Conservation (phyloP, 2,888 invertebrate species). For the Cephus nigrinus region DNA sequence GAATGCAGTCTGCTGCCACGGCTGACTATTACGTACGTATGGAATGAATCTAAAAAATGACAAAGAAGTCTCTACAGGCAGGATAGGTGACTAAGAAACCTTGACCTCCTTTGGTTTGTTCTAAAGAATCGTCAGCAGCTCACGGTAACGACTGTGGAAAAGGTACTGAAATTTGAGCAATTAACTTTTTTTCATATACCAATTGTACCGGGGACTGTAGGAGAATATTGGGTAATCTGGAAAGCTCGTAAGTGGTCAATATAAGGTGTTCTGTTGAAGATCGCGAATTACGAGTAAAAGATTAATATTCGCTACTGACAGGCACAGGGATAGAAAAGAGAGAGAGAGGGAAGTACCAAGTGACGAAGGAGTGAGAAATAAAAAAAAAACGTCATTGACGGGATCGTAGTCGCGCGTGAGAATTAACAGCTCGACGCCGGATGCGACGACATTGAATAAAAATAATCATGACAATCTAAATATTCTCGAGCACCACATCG, state of each 20-base stretch:
- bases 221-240: not conserved
- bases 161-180: not conserved
- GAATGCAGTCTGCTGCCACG: not conserved
- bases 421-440: constrained; percentile 9
- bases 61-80: not conserved
- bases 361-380: not conserved
- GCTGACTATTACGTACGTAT: not conserved
- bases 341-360: not conserved
- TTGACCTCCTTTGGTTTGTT: not conserved
- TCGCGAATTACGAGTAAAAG: not conserved
- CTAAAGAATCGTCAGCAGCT: not conserved
- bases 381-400: not conserved
- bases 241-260: not conserved
- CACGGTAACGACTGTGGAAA: not conserved
- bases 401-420: not conserved
- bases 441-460: constrained; percentile 12
- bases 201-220: not conserved
- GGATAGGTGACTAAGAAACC: not conserved
- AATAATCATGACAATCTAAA: constrained; percentile 14
- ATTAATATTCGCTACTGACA: not conserved
- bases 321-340: not conserved
- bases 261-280: not conserved
- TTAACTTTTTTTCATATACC: not conserved
- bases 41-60: not conserved
- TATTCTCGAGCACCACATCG: constrained; percentile 12